Base-by-base conservation (phyloP, 2,113 vertebrate species). In the Ibidorhyncha struthersii region DNA sequence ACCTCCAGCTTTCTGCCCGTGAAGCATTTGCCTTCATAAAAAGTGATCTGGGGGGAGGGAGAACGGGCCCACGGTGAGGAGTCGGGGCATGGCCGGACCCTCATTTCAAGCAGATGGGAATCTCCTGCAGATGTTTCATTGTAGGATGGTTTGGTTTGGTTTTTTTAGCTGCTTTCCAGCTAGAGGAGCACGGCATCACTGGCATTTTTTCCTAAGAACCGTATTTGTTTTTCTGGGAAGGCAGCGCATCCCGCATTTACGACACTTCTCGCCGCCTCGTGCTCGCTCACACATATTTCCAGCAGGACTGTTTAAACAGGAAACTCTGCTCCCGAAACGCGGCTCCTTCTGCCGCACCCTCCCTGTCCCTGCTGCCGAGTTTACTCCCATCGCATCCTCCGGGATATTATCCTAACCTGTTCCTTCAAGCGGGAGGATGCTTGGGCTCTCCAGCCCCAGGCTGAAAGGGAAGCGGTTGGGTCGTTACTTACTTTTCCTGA, bases 21-120 rank as follows among this genome's bases (percentile, higher is more conserved):
- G 98, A 99, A 99, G 95, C 98, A 98, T 95, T 98, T 98, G 92
- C 99, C 99, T 96, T 99, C 99, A 1, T 98, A 99, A 96, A 99
- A 98, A 66, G 98, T 98, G 90, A 99, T 99, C 99, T 99, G 92
- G 45, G 82, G 61, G 58, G n/a, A 90, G 21, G 84, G 58, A 82
- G 62, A 96, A 82, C 0, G 3, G 38, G 34, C 32, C 15, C 0
- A 0, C 0, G 0, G 21, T 82, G 67, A 82, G 53, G 29, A 62
- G 77, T 36, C 13, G 30, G 25, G 45, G 15, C 36, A 82, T 0
- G 0, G 63, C 56, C 0, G 0, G 26, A 47, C 25, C 55, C 59
- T 41, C 55, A 3, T 19, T 79, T 36, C 4, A 5, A 87, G 85
- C 55, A 63, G 55, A 85, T 7, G 47, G 90, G 88, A 71, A 56